phyloP scores from a whole-genome alignment of 2,797 vertebrate species.

The Loriculus beryllinus region DNA sequence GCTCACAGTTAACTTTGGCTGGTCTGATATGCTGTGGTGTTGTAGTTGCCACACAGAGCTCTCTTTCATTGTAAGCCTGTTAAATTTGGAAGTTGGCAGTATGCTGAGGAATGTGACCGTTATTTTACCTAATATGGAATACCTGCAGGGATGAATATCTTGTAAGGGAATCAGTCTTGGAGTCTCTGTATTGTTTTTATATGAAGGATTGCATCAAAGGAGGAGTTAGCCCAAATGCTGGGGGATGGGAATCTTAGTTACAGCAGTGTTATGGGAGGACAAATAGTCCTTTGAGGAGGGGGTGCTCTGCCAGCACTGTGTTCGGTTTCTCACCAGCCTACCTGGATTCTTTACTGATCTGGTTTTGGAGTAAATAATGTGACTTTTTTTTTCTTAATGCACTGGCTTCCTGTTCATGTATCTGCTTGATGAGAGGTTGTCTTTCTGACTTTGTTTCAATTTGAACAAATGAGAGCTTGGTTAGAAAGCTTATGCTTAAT shows the following conservation, averaged over 20 bases:
- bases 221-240: not conserved
- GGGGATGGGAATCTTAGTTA: not conserved
- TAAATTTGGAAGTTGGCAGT: not conserved
- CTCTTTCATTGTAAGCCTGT: not conserved
- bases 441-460: not conserved
- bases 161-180: not conserved
- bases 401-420: not conserved
- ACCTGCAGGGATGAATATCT: not conserved
- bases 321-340: not conserved
- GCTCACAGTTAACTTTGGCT: not conserved
- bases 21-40: not conserved
- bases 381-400: not conserved
- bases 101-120: not conserved
- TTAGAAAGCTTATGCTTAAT: not conserved
- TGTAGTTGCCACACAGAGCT: not conserved
- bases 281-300: not conserved
- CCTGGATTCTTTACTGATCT: not conserved
- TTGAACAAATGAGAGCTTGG: not conserved
- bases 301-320: not conserved
- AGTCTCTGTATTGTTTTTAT: not conserved
- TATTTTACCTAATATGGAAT: not conserved
- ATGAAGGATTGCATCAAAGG: not conserved
- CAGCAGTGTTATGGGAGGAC: not conserved
- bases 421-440: not conserved
- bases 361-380: not conserved